Evolutionary conservation across 2,797 vertebrate species (phyloP), one percentile per base, ranked within the genome.

Genomic region (Pipistrellus nathusii): DNA sequence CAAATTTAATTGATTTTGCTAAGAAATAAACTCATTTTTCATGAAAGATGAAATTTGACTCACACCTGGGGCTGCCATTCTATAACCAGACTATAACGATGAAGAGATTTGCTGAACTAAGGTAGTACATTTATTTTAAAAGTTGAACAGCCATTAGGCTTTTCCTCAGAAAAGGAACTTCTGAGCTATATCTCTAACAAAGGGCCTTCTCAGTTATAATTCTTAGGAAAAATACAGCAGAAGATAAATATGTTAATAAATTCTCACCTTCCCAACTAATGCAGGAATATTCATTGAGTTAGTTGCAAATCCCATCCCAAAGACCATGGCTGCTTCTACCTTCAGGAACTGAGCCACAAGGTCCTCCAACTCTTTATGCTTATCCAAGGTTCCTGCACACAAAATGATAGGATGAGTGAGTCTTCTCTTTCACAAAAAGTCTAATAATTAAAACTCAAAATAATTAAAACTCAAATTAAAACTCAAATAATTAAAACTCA

Each of bases 261-360:
- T n/a, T 89, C 98, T 97, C 91, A 99, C 99, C 98, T 99, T 99
- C 88, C 99, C 99, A 97, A 98, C 98, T 64, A 99, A 98, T 3
- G 99, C 99, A 66, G 99, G 99, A 88, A 99, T 99, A 98, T 99
- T 99, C 99, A 99, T 99, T 0, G 99, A 99, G 97, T 99, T 99
- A 71, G 99, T 99, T 62, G 99, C 99, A 83, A 99, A 99, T n/a
- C 99, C 99, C 99, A 99, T 99, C 25, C 99, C 99, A 75, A 99
- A 99, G 3, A 98, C 98, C 99, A 99, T 99, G 48, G 99, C 99
- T 1, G 99, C 98, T 97, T 99, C 99, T 91, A 99, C 99, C 2
- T 99, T 99, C 69, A 99, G 98, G 97, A 99, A 99, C 57, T 85
- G 96, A 35, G 99, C 99, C 91, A 99, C 98, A 72, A 99, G 98